phyloP scores from a whole-genome alignment of 2,888 invertebrate species.

The Calephelis perditalis region DNA sequence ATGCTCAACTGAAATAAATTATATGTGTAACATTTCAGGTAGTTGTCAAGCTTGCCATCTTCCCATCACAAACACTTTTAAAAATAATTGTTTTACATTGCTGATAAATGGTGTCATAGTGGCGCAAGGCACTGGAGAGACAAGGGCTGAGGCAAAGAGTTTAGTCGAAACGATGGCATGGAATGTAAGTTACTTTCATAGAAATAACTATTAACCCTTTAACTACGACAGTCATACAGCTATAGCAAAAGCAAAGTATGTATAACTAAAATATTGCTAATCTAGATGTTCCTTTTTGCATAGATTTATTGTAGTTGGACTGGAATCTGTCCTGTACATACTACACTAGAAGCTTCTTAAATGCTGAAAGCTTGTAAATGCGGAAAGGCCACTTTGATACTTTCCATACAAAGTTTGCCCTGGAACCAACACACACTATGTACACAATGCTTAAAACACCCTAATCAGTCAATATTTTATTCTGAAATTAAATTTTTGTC shows the following conservation, averaged over 20 bases:
- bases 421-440: too few relatives aligned
- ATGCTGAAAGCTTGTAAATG: too few relatives aligned
- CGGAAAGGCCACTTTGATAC: too few relatives aligned
- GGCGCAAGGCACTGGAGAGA: constrained; percentile 39
- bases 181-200: constrained; percentile 46
- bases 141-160: constrained; percentile 44
- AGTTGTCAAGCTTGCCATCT: constrained; percentile 52
- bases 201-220: background rate
- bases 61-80: constrained; percentile 32
- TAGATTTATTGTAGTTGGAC: too few relatives aligned
- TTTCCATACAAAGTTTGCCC: too few relatives aligned
- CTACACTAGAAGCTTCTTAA: too few relatives aligned
- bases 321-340: too few relatives aligned
- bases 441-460: too few relatives aligned
- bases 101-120: constrained; percentile 41
- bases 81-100: constrained; percentile 37
- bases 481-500: too few relatives aligned
- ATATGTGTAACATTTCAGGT: constrained; percentile 40
- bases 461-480: too few relatives aligned
- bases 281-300: too few relatives aligned
- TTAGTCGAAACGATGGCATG: constrained; percentile 46
- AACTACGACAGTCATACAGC: background rate
- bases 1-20: too few relatives aligned
- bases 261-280: constrained; percentile 34
- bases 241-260: constrained; percentile 38